Percentiles rank a stretch among this genome's conserved stretches.
Conservation (phyloP, 2,113 vertebrate species). For the Heterocephalus glaber region DNA sequence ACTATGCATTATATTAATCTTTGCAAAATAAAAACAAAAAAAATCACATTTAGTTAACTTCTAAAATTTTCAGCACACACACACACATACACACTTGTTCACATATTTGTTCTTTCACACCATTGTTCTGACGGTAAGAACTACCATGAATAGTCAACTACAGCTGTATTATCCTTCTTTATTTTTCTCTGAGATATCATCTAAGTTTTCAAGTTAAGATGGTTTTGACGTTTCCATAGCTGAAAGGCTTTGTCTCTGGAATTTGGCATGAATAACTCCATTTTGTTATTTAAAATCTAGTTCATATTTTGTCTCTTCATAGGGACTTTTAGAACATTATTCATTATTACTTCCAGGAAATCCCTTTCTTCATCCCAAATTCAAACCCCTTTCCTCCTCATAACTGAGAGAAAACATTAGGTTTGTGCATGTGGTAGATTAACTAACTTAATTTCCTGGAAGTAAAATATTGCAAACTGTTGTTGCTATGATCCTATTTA, state of each 20-base stretch:
- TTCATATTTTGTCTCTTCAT: not conserved
- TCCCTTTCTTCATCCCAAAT: not conserved
- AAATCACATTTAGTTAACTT: not conserved
- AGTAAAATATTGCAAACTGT: not conserved
- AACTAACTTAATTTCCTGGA: not conserved
- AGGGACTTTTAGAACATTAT: not conserved
- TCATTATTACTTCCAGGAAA: not conserved
- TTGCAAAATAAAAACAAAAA: not conserved
- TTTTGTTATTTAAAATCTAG: not conserved
- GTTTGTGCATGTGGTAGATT: not conserved
- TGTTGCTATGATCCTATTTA: not conserved
- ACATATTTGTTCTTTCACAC: too few species aligned
- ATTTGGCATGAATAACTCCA: not conserved
- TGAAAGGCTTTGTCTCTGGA: not conserved
- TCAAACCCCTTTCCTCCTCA: not conserved
- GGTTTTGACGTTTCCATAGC: not conserved
- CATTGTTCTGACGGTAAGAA: not conserved
- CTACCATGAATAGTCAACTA: not conserved
- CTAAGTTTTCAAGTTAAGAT: not conserved
- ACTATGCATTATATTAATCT: not conserved
- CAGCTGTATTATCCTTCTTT: not conserved
- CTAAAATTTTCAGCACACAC: not conserved
- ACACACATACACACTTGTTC: not conserved
- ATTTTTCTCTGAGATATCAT: not conserved
- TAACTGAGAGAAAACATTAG: not conserved